A percentile compares a stretch with the other conserved stretches of the same genome.
These are phyloP conservation scores for Lamprotornis superbus DNA, from an alignment of 2,113 vertebrate genomes.

Conservation along the genomic window DNA sequence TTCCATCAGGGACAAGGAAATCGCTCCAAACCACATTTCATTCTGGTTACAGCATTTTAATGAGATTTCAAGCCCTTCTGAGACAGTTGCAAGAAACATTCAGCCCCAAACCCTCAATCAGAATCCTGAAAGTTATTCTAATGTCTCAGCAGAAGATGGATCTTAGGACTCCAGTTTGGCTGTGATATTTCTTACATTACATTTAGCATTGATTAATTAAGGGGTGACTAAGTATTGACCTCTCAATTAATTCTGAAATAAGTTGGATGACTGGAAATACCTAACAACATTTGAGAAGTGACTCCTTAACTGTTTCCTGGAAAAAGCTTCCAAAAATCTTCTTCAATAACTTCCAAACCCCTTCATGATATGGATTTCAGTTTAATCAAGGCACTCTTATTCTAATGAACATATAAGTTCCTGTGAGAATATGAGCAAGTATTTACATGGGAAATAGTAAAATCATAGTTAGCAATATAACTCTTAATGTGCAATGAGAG, in stretches of 20 bases:
- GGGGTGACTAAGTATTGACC: constrained; percentile 25
- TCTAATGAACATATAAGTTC: not conserved
- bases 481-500: not conserved
- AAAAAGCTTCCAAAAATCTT: constrained; percentile 27
- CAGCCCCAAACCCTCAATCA: not conserved
- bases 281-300: not conserved
- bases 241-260: constrained; percentile 33
- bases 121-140: not conserved
- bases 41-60: constrained; percentile 50
- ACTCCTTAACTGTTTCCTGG: constrained; percentile 10
- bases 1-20: constrained; percentile 51
- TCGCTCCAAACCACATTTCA: constrained; percentile 57
- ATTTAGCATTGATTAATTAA: constrained; percentile 37
- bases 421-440: not conserved
- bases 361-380: not conserved
- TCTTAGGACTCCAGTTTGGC: not conserved
- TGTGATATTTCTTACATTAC: not conserved
- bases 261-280: not conserved
- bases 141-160: not conserved
- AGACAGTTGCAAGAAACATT: not conserved
- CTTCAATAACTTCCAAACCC: not conserved
- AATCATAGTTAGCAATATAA: not conserved
- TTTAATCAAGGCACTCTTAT: constrained; percentile 1
- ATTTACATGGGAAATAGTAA: constrained; percentile 34
- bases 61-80: constrained; percentile 35